Conservation (phyloP, 2,113 vertebrate genomes). For the Rhipidura dahli region DNA sequence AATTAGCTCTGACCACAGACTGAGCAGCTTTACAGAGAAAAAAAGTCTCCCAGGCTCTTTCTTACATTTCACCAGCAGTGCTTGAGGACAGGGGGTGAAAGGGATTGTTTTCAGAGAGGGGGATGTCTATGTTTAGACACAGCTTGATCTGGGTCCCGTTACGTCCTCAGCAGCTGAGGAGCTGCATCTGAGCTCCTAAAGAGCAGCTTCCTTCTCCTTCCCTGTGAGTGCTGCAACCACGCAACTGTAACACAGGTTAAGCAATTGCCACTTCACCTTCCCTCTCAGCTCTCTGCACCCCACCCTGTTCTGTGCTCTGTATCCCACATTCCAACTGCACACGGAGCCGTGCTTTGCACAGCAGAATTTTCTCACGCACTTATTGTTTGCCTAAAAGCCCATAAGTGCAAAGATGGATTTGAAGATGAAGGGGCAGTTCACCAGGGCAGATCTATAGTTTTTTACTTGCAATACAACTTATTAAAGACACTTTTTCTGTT, state of each 20-base stretch:
- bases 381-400: not conserved
- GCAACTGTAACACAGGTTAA: not conserved
- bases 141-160: not conserved
- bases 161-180: not conserved
- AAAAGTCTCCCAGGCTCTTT: not conserved
- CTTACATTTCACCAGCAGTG: not conserved
- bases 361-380: not conserved
- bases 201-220: not conserved
- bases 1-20: not conserved
- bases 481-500: not conserved
- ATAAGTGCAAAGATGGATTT: not conserved
- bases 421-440: not conserved
- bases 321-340: not conserved
- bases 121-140: not conserved
- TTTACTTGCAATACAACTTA: not conserved
- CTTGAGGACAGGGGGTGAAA: not conserved
- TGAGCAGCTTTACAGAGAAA: not conserved
- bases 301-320: not conserved
- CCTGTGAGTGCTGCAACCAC: not conserved
- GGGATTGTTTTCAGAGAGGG: not conserved
- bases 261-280: not conserved
- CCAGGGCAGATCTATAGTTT: not conserved
- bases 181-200: not conserved
- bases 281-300: not conserved
- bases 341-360: rapidly evolving